phyloP scores from a whole-genome alignment of 2,797 vertebrate species.

The Silurus aristotelis region DNA sequence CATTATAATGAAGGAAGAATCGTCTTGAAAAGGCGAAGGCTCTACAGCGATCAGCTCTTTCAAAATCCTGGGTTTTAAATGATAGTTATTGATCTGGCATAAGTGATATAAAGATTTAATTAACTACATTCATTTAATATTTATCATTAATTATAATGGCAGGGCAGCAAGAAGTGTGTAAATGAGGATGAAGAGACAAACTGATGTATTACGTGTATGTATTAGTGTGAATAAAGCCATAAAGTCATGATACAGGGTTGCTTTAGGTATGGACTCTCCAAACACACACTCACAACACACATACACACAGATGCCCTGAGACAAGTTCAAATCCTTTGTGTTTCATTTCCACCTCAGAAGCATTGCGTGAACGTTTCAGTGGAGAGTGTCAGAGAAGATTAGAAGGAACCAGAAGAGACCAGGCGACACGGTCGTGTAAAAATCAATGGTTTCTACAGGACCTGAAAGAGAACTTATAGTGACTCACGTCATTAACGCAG shows the following conservation, averaged over 20 bases:
- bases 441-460: slow-evolving; percentile 36
- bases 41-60: not conserved
- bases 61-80: not conserved
- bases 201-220: not conserved
- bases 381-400: slow-evolving; percentile 32
- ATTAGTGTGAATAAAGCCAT: not conserved
- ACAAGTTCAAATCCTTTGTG: not conserved
- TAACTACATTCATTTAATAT: not conserved
- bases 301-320: not conserved
- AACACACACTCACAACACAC: not conserved
- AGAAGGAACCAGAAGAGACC: slow-evolving; percentile 32
- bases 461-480: slow-evolving; percentile 41
- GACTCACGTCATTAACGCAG: slow-evolving; percentile 29
- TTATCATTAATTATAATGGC: too few species aligned
- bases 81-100: not conserved
- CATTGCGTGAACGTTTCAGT: slow-evolving; percentile 41
- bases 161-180: not conserved
- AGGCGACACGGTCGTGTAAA: slow-evolving; percentile 8
- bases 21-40: not conserved
- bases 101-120: not conserved
- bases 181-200: not conserved
- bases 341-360: slow-evolving; percentile 19
- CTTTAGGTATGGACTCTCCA: not conserved
- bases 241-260: not conserved
- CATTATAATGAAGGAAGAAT: not conserved